Percentiles rank a stretch among this genome's conserved stretches.
These are phyloP conservation scores for Mesorhabditis belari DNA, from an alignment of 2,888 invertebrate genomes.

Conservation along the genomic window DNA sequence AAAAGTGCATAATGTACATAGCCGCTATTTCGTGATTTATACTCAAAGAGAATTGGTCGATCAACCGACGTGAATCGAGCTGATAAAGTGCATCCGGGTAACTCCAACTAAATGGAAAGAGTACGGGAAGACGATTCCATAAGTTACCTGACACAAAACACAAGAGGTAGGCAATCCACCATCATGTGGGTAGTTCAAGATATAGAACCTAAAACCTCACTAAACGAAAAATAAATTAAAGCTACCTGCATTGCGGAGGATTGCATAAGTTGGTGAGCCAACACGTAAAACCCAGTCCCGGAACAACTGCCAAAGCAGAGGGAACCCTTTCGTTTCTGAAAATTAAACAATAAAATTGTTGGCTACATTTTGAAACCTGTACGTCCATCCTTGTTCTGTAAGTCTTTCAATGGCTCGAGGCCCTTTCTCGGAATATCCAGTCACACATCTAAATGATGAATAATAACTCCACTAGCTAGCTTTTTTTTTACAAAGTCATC, in stretches of 20 bases:
- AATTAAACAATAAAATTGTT: not conserved
- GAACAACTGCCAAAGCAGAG: constrained; percentile 20
- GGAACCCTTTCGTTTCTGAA: constrained; percentile 26
- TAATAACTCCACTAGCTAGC: too few species aligned
- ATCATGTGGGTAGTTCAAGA: not conserved
- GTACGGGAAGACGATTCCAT: too few species aligned
- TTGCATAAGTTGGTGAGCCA: constrained; percentile 25
- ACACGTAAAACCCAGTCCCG: constrained; percentile 39
- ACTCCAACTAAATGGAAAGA: not conserved
- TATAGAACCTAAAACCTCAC: not conserved
- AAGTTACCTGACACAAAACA: not conserved
- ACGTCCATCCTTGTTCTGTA: constrained; percentile 12
- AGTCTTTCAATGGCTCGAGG: constrained; percentile 1
- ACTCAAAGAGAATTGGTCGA: constrained; percentile 8
- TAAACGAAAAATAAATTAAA: not conserved
- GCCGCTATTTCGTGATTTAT: constrained; percentile 9
- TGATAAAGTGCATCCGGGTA: not conserved
- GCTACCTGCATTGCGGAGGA: constrained; percentile 27
- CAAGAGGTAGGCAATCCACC: not conserved
- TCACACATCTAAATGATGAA: constrained; percentile 34
- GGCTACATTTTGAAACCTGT: too few species aligned
- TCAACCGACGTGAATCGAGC: not conserved
- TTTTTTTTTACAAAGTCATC: constrained; percentile 35
- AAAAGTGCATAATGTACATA: constrained; percentile 15
- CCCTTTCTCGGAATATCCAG: constrained; percentile 5